phyloP scores from a whole-genome alignment of 2,113 vertebrate species.

The Tetrax tetrax region DNA sequence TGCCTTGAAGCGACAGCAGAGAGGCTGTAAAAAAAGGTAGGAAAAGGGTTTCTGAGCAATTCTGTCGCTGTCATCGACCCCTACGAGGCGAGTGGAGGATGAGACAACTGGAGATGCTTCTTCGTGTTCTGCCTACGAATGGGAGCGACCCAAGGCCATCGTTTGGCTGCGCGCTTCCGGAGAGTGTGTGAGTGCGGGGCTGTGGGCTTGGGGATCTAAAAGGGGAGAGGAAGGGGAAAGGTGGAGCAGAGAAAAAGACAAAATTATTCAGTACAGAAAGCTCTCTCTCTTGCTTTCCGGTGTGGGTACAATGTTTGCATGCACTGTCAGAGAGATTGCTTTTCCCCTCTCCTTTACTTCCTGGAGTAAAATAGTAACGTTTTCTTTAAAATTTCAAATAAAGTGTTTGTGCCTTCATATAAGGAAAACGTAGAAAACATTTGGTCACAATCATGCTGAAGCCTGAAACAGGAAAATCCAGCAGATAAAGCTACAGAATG shows the following conservation, averaged over 20 bases:
- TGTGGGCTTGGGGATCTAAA: neutral
- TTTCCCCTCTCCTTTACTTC: slow-evolving; percentile 30
- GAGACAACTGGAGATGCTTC: neutral
- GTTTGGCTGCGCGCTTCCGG: neutral
- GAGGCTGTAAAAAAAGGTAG: slow-evolving; percentile 58
- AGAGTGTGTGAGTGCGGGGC: neutral
- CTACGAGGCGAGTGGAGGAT: neutral
- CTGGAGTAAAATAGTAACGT: slow-evolving; percentile 24
- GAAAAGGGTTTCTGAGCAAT: slow-evolving; percentile 11
- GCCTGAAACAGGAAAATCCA: slow-evolving; percentile 80
- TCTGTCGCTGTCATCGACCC: neutral
- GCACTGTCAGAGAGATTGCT: slow-evolving; percentile 45
- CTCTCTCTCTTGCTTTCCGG: slow-evolving; percentile 7
- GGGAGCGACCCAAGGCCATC: slow-evolving; percentile 16
- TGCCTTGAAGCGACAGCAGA: slow-evolving; percentile 61
- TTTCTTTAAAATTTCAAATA: slow-evolving; percentile 58
- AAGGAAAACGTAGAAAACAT: slow-evolving; percentile 83
- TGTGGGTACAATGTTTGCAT: slow-evolving; percentile 30
- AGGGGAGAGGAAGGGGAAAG: neutral
- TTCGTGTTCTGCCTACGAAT: neutral
- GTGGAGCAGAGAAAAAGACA: neutral
- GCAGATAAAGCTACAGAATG: slow-evolving; percentile 82
- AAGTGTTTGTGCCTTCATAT: slow-evolving; percentile 76
- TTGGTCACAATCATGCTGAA: slow-evolving; percentile 93
- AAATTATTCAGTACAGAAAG: neutral